A percentile compares a stretch with the other conserved stretches of the same genome.
Evolutionary conservation across 2,113 vertebrate genomes (phyloP).

Genomic region (Gymnogyps californianus): DNA sequence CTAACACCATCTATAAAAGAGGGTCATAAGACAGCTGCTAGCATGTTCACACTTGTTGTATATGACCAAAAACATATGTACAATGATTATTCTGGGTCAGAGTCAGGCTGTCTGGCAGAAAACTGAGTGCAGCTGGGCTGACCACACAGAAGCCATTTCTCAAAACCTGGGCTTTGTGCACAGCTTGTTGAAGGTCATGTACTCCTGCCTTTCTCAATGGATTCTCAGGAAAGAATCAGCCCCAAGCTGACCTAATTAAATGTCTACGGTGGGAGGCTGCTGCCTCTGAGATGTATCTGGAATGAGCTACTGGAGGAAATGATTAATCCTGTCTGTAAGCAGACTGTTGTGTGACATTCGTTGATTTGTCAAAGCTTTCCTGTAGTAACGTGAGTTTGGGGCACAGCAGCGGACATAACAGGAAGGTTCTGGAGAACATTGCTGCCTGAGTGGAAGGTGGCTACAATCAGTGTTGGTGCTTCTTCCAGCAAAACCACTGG

Average conservation of each 20-base stretch:
- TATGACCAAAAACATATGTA: not conserved
- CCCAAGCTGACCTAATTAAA: not conserved
- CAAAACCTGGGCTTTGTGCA: not conserved
- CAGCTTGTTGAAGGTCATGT: not conserved
- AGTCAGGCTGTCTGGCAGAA: not conserved
- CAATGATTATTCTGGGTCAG: not conserved
- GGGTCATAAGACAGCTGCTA: not conserved
- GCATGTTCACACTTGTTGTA: not conserved
- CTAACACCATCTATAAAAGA: not conserved
- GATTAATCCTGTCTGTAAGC: not conserved
- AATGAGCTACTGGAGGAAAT: not conserved
- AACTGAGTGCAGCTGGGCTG: not conserved
- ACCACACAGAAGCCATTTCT: not conserved
- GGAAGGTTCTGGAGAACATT: not conserved
- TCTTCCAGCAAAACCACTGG: not conserved
- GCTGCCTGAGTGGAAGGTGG: not conserved
- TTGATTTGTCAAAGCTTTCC: not conserved
- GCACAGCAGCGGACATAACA: not conserved
- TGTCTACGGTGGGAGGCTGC: not conserved
- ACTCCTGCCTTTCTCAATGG: not conserved
- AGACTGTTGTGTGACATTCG: not conserved
- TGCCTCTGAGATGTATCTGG: not conserved
- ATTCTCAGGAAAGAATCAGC: not conserved
- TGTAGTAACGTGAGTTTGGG: not conserved
- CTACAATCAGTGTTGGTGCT: accelerated